Evolutionary conservation across 2,888 invertebrate genomes (phyloP), one percentile per base, ranked within the genome.

Genomic region (Ectemnius cavifrons): DNA sequence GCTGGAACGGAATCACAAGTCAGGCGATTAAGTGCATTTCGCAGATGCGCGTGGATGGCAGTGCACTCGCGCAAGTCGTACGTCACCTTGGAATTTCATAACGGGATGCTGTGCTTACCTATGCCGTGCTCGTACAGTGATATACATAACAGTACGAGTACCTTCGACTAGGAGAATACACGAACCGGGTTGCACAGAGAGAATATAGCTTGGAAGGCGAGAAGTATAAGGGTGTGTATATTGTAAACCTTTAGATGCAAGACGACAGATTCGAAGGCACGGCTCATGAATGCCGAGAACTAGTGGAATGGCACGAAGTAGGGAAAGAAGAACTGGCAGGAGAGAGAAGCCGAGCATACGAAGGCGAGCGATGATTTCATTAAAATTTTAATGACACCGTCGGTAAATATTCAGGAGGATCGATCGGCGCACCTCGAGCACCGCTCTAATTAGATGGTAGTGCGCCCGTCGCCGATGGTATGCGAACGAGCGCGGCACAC

Each of bases 361-460:
- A 45, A 65, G 58, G 67, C 73, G 69, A 60, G 75, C 62, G 59
- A 71, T 66, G 52, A 71, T 75, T 72, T 72, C 68, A 67, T 75
- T 66, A 75, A 66, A 66, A 66, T 62, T 47, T 27, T 28, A 49
- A 67, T 63, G 73, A 73, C 69, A 70, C 57, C 49, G 18, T 46
- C 60, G 18, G 45, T 57, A 27, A 57, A 71, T 66, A 52, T 61
- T 66, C 47, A 45, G 52, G 20, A 52, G 23, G 14, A 18, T 45
- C 46, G n/a, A 8, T 27, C 3, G 46, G 27, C 2, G 13, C n/a
- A 27, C 61, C 37, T 37, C 37, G 37, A 37, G 37, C 49, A 65
- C 59, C 73, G 70, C 64, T 23, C 76, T 73, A 76, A 76, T 77
- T 76, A 77, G 67, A 47, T 37, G 67, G 63, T 68, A 46, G 52